Evolutionary conservation across 2,797 vertebrate genomes (phyloP).

Genomic region (Luscinia megarhynchos): DNA sequence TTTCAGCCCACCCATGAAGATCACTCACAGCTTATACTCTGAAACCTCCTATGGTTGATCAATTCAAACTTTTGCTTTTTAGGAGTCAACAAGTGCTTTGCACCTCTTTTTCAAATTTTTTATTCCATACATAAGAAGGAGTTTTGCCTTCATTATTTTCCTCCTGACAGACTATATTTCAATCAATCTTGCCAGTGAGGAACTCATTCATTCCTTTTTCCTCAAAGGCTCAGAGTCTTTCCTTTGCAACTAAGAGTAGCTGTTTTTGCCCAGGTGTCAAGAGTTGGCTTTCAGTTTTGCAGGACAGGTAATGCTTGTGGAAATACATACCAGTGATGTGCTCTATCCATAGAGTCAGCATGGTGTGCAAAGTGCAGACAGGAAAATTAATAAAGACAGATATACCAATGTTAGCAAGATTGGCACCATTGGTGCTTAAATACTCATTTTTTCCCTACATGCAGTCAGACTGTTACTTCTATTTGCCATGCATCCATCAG

Average conservation of each 20-base stretch:
- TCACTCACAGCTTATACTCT: not conserved
- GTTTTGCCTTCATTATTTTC: not conserved
- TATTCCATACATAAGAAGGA: not conserved
- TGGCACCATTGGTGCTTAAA: not conserved
- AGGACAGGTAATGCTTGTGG: not conserved
- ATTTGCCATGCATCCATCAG: not conserved
- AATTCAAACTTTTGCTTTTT: not conserved
- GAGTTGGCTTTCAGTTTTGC: not conserved
- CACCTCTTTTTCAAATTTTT: not conserved
- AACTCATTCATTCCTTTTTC: not conserved
- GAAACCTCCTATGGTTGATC: not conserved
- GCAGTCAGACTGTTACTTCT: not conserved
- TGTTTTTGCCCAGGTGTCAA: not conserved
- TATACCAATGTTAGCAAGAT: not conserved
- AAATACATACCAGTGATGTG: not conserved
- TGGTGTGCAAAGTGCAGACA: not conserved
- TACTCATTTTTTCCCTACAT: not conserved
- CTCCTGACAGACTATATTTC: not conserved
- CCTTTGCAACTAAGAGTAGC: not conserved
- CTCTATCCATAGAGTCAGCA: fast-evolving
- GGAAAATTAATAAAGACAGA: not conserved
- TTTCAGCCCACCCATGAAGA: not conserved
- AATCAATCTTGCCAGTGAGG: not conserved
- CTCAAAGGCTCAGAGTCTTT: not conserved
- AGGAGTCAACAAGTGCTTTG: not conserved